A percentile compares a stretch with the other conserved stretches of the same genome.
phyloP scores from a whole-genome alignment of 2,888 invertebrate genomes.

The Tipula confusa region DNA sequence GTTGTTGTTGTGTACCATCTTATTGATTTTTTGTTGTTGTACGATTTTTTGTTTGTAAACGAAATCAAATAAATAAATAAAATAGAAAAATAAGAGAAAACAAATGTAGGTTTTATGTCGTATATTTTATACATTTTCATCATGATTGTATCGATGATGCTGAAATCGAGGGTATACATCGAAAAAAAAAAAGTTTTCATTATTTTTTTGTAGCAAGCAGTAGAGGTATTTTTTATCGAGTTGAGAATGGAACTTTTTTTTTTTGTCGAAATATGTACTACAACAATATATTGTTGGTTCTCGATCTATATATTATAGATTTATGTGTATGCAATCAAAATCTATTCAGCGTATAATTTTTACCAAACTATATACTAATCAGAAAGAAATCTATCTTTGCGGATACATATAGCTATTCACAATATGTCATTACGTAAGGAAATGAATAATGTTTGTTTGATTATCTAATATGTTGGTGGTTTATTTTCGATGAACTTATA shows the following conservation, averaged over 20 bases:
- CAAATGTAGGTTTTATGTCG: neutral
- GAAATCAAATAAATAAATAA: neutral
- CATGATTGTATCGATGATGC: neutral
- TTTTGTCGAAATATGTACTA: too few relatives aligned
- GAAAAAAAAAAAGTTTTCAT: neutral
- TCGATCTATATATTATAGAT: neutral
- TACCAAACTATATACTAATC: neutral
- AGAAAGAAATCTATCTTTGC: neutral
- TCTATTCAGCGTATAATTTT: neutral
- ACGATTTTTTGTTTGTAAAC: neutral
- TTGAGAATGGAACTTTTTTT: neutral
- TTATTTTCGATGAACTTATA: neutral
- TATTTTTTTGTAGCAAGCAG: neutral
- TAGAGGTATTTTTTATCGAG: neutral
- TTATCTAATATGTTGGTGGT: neutral
- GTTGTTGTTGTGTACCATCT: neutral
- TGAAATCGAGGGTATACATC: neutral
- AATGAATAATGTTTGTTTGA: neutral
- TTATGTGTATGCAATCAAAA: neutral
- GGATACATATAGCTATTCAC: too few relatives aligned
- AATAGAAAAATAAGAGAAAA: neutral
- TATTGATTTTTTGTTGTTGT: neutral
- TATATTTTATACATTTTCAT: neutral
- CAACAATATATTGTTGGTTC: too few relatives aligned
- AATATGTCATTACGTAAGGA: neutral